Percentiles rank a stretch among this genome's conserved stretches.
These are phyloP conservation scores for Vicugna pacos DNA, from an alignment of 2,113 vertebrate species.

Conservation along the genomic window DNA sequence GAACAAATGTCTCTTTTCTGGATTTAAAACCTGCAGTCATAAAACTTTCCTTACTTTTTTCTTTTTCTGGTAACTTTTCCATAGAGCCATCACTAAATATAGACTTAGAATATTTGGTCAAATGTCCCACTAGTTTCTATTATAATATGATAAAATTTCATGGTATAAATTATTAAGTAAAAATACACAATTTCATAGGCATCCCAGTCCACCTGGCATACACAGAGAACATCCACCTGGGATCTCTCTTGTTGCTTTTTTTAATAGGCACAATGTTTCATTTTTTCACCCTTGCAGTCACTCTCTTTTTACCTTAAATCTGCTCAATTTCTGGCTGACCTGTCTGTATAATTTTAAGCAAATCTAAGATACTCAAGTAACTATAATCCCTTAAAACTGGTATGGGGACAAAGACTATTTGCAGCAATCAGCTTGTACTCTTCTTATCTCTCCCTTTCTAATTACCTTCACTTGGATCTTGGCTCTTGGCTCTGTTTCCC, in stretches of 20 bases:
- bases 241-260: neutral
- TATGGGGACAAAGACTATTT: neutral
- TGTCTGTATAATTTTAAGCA: neutral
- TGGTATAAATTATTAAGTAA: neutral
- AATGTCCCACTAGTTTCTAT: conserved; percentile 49
- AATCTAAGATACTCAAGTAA: conserved; percentile 28
- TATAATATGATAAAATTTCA: conserved; percentile 15
- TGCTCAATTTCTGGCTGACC: neutral
- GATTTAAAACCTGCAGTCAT: neutral
- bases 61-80: conserved; percentile 16
- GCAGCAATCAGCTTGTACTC: neutral
- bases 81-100: neutral
- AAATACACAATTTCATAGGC: neutral
- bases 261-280: neutral
- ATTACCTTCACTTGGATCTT: neutral
- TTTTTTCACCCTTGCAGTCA: neutral
- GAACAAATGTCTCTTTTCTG: neutral
- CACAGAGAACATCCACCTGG: neutral
- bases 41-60: conserved; percentile 6
- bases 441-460: conserved; percentile 3
- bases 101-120: conserved; percentile 36
- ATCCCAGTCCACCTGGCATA: neutral
- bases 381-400: neutral
- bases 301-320: neutral
- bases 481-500: neutral